A percentile compares a stretch with the other conserved stretches of the same genome.
These are phyloP conservation scores for Calidris pugnax DNA, from an alignment of 2,113 vertebrate genomes.

Conservation along the genomic window DNA sequence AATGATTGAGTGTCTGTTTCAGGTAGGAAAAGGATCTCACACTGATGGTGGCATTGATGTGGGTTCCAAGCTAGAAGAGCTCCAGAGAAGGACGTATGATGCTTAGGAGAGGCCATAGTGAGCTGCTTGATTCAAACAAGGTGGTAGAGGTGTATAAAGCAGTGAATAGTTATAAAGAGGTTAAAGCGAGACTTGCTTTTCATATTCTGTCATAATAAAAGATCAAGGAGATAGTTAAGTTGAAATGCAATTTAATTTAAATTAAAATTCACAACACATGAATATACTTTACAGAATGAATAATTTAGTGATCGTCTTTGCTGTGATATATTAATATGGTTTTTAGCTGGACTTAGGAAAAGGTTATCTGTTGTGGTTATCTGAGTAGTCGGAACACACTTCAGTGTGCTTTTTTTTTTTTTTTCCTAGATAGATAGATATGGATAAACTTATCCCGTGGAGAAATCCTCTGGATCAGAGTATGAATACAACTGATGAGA, in stretches of 20 bases:
- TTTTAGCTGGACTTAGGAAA: background rate
- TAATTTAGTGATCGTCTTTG: background rate
- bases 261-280: background rate
- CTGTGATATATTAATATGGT: background rate
- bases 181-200: background rate
- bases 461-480: slow-evolving; percentile 10
- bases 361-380: background rate
- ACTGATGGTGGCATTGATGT: fast-evolving
- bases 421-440: background rate
- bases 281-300: background rate
- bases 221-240: background rate
- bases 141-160: background rate
- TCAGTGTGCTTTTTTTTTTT: background rate
- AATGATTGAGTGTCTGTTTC: background rate
- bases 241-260: background rate
- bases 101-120: background rate
- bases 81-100: background rate
- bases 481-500: slow-evolving; percentile 23
- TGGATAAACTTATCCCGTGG: background rate
- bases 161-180: background rate
- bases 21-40: background rate
- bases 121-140: background rate
- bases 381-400: background rate
- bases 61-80: background rate
- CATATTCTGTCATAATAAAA: background rate